These are phyloP conservation scores for Agonopterix arenella DNA, from an alignment of 2,888 invertebrate species.

Conservation along the genomic window DNA sequence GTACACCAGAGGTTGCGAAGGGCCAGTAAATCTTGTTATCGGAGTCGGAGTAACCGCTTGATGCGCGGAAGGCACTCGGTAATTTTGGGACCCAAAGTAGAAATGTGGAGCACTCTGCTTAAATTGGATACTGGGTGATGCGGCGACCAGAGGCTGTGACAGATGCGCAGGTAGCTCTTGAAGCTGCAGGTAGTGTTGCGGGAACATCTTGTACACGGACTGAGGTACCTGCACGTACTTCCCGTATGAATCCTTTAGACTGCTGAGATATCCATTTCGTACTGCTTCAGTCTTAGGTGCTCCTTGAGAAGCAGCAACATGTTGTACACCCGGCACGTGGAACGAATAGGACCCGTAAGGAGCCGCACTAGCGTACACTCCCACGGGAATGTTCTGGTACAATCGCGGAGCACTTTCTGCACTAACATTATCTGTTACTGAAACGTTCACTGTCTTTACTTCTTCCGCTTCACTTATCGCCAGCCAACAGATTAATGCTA, in stretches of 20 bases:
- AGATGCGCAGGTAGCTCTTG: conserved; percentile 62
- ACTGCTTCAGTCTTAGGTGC: conserved; percentile 28
- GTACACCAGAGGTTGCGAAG: conserved; percentile 37
- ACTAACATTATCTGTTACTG: conserved; percentile 41
- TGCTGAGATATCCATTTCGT: conserved; percentile 45
- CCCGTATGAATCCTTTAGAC: conserved; percentile 65
- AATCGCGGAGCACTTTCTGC: conserved; percentile 49
- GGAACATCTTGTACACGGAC: conserved; percentile 47
- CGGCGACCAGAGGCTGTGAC: conserved; percentile 49
- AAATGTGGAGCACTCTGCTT: conserved; percentile 42
- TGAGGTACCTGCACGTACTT: conserved; percentile 54
- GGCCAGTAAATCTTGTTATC: conserved; percentile 27
- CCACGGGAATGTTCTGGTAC: conserved; percentile 45
- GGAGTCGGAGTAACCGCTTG: conserved; percentile 34
- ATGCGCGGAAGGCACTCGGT: conserved; percentile 37
- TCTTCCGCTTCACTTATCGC: conserved; percentile 30
- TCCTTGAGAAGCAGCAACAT: conserved; percentile 33
- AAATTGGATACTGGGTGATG: conserved; percentile 37
- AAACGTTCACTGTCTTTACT: conserved; percentile 29
- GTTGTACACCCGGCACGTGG: conserved; percentile 36
- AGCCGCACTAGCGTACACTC: conserved; percentile 54
- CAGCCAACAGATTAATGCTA: conserved; percentile 46
- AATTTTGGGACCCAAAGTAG: conserved; percentile 39
- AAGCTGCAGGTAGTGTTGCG: conserved; percentile 57
- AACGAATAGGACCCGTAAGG: conserved; percentile 59